Conservation (phyloP, 2,797 vertebrate species). For the Myotis myotis region DNA sequence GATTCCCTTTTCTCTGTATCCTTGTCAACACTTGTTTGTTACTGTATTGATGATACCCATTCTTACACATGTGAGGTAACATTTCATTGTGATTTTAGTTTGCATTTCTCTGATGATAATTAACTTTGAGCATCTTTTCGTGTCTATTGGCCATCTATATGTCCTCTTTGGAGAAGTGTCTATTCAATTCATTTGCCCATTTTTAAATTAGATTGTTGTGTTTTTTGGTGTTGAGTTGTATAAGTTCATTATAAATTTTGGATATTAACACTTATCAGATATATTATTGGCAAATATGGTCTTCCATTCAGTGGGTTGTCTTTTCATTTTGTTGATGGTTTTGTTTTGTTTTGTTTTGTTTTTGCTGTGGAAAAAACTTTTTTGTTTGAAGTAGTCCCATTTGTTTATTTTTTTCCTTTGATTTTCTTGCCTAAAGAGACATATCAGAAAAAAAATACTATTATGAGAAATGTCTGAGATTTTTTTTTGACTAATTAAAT, state of each 20-base stretch:
- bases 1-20: background rate
- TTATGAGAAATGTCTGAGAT: background rate
- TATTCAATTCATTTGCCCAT: background rate
- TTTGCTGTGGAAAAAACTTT: background rate
- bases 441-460: background rate
- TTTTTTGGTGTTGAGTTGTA: background rate
- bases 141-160: background rate
- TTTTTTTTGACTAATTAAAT: background rate
- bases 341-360: background rate
- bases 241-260: background rate
- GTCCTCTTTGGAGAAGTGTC: background rate
- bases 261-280: background rate
- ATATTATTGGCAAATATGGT: background rate
- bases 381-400: background rate
- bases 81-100: background rate
- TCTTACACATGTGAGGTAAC: too few relatives aligned
- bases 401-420: background rate
- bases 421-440: background rate
- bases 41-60: background rate
- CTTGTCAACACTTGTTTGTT: background rate
- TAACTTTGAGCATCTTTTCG: background rate
- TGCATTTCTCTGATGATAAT: background rate
- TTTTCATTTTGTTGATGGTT: background rate
- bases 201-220: background rate
- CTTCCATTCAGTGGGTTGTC: background rate